These are phyloP conservation scores for Trichogramma dendrolimi DNA, from an alignment of 2,888 invertebrate species.

Conservation along the genomic window DNA sequence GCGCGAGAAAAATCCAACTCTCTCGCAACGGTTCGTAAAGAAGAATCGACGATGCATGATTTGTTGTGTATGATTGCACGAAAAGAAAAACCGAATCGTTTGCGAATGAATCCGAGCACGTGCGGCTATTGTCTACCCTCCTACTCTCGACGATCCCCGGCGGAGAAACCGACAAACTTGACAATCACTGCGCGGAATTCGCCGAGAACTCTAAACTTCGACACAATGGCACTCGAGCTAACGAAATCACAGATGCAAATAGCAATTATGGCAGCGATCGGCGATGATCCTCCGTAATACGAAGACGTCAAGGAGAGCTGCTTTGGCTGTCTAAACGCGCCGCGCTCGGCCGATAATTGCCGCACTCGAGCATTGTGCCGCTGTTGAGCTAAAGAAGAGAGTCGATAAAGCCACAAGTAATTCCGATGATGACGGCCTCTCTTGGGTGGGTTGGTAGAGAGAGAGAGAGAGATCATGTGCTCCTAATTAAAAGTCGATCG, in stretches of 20 bases:
- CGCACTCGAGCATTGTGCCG: conserved; percentile 13
- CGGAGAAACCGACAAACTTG: too few species aligned
- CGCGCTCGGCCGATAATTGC: conserved; percentile 12
- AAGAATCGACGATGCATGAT: too few species aligned
- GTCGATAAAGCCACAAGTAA: not conserved
- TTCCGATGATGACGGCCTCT: not conserved
- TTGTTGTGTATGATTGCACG: too few species aligned
- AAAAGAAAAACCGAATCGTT: too few species aligned
- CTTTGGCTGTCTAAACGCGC: conserved; percentile 19
- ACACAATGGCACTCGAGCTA: conserved; percentile 34
- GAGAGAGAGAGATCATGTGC: conserved; percentile 1
- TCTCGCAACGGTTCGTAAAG: too few species aligned
- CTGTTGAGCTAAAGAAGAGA: not conserved
- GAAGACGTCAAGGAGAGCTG: conserved; percentile 32
- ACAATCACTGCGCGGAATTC: too few species aligned
- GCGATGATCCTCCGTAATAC: conserved; percentile 39
- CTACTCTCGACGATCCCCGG: too few species aligned
- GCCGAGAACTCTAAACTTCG: conserved; percentile 5
- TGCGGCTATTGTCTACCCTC: too few species aligned
- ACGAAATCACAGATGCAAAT: conserved; percentile 51
- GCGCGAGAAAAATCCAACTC: too few species aligned
- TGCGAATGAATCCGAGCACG: too few species aligned
- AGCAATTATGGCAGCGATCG: conserved; percentile 36
- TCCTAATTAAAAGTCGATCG: conserved; percentile 23
- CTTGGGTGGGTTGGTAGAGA: too few species aligned